These are phyloP conservation scores for Elanus axillaris DNA, from an alignment of 2,113 vertebrate species.

Conservation along the genomic window DNA sequence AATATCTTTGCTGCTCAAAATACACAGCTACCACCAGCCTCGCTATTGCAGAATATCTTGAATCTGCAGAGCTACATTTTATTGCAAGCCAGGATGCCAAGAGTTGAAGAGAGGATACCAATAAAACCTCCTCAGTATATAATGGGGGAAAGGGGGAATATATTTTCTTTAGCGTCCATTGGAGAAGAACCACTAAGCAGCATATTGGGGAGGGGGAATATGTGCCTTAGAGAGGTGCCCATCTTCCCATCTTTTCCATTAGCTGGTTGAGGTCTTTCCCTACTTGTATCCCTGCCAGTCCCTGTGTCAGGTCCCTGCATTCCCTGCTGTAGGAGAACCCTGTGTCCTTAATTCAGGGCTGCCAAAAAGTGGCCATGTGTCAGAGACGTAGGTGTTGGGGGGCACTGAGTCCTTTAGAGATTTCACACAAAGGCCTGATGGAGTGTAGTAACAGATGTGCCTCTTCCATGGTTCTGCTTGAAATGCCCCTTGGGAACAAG, in stretches of 20 bases:
- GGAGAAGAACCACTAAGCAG: neutral
- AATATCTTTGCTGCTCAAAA: neutral
- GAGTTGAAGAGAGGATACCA: neutral
- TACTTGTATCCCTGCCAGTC: neutral
- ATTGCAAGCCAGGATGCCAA: neutral
- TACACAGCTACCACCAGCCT: neutral
- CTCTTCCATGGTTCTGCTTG: neutral
- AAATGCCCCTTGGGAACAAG: neutral
- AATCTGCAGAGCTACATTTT: neutral
- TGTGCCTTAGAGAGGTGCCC: neutral
- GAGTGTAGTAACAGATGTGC: neutral
- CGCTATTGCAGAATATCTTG: neutral
- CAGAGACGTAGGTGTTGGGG: neutral
- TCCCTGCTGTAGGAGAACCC: neutral
- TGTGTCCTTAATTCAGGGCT: neutral
- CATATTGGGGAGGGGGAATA: neutral
- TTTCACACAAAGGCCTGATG: neutral
- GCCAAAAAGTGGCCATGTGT: neutral
- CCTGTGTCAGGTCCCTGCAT: neutral
- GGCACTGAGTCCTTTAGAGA: neutral
- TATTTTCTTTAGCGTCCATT: fast-evolving
- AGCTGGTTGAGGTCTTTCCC: neutral
- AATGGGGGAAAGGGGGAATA: fast-evolving
- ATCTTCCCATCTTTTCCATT: neutral
- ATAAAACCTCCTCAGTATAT: neutral